Evolutionary conservation across 2,888 invertebrate genomes (phyloP).

Genomic region (Agrotis clavis): DNA sequence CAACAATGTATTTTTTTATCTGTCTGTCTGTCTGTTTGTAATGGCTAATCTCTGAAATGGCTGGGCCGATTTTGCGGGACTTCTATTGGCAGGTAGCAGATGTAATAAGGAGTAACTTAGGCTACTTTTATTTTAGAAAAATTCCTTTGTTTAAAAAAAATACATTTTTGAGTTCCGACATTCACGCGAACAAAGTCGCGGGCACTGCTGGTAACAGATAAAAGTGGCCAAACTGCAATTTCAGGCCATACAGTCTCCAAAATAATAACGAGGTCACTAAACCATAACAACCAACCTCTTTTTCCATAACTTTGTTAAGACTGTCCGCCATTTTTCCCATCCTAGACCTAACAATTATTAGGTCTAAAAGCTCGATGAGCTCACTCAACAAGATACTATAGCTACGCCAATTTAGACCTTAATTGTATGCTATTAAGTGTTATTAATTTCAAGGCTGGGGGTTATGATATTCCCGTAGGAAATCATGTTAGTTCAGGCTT

Average conservation of each 20-base stretch:
- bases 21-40: too few relatives aligned
- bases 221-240: too few relatives aligned
- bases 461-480: slow-evolving; percentile 61
- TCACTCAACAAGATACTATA: slow-evolving; percentile 39
- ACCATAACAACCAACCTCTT: not conserved
- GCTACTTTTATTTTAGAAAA: too few relatives aligned
- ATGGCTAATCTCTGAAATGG: too few relatives aligned
- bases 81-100: too few relatives aligned
- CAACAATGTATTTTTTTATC: too few relatives aligned
- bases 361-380: slow-evolving; percentile 41
- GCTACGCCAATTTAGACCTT: slow-evolving; percentile 65
- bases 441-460: slow-evolving; percentile 55
- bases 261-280: not conserved
- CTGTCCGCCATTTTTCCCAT: slow-evolving; percentile 12
- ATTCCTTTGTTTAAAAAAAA: too few relatives aligned
- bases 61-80: too few relatives aligned
- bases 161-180: too few relatives aligned
- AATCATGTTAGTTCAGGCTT: slow-evolving; percentile 51
- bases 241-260: not conserved
- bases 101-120: too few relatives aligned
- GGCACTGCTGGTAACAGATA: too few relatives aligned
- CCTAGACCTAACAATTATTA: slow-evolving; percentile 29
- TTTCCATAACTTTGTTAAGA: slow-evolving; percentile 27
- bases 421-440: slow-evolving; percentile 64
- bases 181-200: too few relatives aligned